These are phyloP conservation scores for Rhinogobius similis DNA, from an alignment of 2,113 vertebrate genomes.

Conservation along the genomic window DNA sequence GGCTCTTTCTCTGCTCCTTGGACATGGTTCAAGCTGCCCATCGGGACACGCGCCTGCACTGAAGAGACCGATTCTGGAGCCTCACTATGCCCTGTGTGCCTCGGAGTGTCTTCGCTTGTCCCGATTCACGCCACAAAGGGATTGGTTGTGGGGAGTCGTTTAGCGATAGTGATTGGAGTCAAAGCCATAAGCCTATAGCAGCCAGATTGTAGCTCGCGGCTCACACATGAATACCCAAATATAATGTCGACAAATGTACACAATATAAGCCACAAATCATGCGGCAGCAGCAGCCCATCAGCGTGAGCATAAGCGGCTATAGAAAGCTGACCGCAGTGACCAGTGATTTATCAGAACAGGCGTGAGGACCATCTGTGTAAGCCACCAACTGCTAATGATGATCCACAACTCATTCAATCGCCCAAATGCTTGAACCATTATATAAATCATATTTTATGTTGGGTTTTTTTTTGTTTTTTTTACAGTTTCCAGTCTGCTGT, in stretches of 20 bases:
- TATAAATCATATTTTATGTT: not conserved
- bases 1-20: conserved; percentile 37
- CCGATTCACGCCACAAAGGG: conserved; percentile 18
- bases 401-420: conserved; percentile 19
- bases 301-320: conserved; percentile 8
- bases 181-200: conserved; percentile 50
- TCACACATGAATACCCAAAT: conserved; percentile 11
- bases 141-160: conserved; percentile 36
- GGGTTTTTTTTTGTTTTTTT: not conserved
- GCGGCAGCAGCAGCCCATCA: conserved; percentile 23
- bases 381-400: conserved; percentile 22
- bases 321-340: conserved; percentile 24
- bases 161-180: conserved; percentile 56
- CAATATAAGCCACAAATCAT: conserved; percentile 7
- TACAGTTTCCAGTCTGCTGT: conserved; percentile 2
- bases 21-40: conserved; percentile 47
- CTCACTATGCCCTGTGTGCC: conserved; percentile 37
- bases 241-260: not conserved
- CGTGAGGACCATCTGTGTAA: conserved; percentile 33
- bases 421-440: conserved; percentile 21
- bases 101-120: conserved; percentile 22
- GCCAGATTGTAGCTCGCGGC: conserved; percentile 14
- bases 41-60: conserved; percentile 40
- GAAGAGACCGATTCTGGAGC: conserved; percentile 52
- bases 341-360: conserved; percentile 23